These are phyloP conservation scores for Datnioides undecimradiatus DNA, from an alignment of 2,113 vertebrate genomes.

Conservation along the genomic window DNA sequence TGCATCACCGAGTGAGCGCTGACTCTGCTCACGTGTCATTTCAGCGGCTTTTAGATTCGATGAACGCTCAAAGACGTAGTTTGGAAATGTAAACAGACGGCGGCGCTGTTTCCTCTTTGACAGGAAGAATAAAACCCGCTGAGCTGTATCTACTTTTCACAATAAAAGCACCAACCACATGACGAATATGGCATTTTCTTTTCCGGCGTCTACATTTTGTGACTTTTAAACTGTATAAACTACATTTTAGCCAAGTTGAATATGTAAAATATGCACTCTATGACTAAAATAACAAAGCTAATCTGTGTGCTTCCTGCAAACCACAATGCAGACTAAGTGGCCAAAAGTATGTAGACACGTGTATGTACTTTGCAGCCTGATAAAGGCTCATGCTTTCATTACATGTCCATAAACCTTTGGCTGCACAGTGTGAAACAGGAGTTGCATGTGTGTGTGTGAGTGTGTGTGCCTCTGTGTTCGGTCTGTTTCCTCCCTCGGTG, in stretches of 20 bases:
- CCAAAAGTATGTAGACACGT: not conserved
- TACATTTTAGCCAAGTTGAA: too few relatives aligned
- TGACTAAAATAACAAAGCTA: too few relatives aligned
- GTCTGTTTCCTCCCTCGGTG: not conserved
- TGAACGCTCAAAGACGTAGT: too few relatives aligned
- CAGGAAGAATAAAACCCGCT: too few relatives aligned
- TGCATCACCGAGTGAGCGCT: not conserved
- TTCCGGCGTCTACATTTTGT: not conserved
- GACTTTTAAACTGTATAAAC: not conserved
- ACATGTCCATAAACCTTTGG: conserved; percentile 25
- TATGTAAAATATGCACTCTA: too few relatives aligned
- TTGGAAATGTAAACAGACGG: too few relatives aligned
- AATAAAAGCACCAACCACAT: not conserved
- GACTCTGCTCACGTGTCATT: too few relatives aligned
- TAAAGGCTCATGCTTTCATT: too few relatives aligned
- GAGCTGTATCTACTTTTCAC: not conserved
- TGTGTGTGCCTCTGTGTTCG: not conserved
- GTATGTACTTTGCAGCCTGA: not conserved
- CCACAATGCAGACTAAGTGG: not conserved
- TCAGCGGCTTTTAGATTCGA: too few relatives aligned
- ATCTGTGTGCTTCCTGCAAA: not conserved
- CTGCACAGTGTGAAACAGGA: not conserved
- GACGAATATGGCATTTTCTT: not conserved
- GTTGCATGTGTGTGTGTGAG: not conserved
- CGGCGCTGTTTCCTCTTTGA: too few relatives aligned